Percentiles rank a stretch among this genome's conserved stretches.
phyloP scores from a whole-genome alignment of 2,797 vertebrate genomes.

The Lycodopsis pacificus region DNA sequence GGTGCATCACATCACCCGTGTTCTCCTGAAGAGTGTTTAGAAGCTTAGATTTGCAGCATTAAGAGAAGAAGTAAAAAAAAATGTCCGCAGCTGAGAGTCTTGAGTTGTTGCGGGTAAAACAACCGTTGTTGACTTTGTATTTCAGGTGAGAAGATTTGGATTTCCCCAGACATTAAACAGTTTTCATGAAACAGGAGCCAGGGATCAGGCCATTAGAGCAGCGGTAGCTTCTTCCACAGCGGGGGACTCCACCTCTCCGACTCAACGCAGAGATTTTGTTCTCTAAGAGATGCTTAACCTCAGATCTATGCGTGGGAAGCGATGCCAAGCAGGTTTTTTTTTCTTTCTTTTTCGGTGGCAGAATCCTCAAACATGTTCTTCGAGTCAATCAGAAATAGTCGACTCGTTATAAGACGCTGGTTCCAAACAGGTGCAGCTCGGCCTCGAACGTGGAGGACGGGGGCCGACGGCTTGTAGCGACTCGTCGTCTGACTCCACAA shows the following conservation, averaged over 20 bases:
- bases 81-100: constrained; percentile 33
- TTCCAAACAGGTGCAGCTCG: constrained; percentile 56
- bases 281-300: constrained; percentile 21
- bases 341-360: background rate
- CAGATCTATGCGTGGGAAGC: constrained; percentile 2
- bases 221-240: constrained; percentile 32
- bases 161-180: constrained; percentile 60
- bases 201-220: constrained; percentile 30
- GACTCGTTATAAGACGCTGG: constrained; percentile 32
- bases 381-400: constrained; percentile 23
- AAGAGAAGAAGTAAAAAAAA: constrained; percentile 30
- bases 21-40: background rate
- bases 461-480: constrained; percentile 38
- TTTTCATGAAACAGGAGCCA: constrained; percentile 20
- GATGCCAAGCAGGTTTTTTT: background rate
- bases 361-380: constrained; percentile 5
- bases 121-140: constrained; percentile 66
- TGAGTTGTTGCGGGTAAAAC: constrained; percentile 43
- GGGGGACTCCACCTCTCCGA: constrained; percentile 11
- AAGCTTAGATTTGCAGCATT: constrained; percentile 16
- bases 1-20: constrained; percentile 1
- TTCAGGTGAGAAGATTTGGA: constrained; percentile 51
- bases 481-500: constrained; percentile 53
- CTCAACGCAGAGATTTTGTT: constrained; percentile 6
- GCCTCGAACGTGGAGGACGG: constrained; percentile 25